Evolutionary conservation across 2,797 vertebrate species (phyloP).

Genomic region (Microcaecilia unicolor): DNA sequence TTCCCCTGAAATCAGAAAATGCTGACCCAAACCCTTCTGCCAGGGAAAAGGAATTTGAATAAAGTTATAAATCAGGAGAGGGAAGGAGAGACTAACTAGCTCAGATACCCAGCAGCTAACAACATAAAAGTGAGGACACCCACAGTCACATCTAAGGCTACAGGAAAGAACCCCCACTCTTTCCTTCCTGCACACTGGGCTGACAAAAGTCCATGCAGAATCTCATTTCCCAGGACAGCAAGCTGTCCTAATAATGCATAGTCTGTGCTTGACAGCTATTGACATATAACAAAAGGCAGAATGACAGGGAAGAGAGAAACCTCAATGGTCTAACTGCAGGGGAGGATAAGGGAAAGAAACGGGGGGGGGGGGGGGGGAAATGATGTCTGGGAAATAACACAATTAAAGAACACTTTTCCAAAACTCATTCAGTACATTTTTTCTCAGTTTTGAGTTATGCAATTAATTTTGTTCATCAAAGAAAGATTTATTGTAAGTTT

Average conservation of each 20-base stretch:
- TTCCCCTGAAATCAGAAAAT: constrained; percentile 4
- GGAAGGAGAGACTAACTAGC: not conserved
- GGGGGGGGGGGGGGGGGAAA: constrained; percentile 11
- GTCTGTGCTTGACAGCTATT: accelerated
- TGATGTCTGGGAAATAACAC: too few species aligned
- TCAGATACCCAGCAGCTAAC: not conserved
- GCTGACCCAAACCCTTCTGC: constrained; percentile 2
- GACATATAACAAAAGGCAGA: not conserved
- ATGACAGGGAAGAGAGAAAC: too few species aligned
- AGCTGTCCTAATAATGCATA: too few species aligned
- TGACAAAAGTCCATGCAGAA: not conserved
- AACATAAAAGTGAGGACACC: too few species aligned
- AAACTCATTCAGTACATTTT: too few species aligned
- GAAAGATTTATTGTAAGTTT: too few species aligned
- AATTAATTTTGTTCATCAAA: too few species aligned
- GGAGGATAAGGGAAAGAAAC: constrained; percentile 17
- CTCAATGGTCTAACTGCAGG: accelerated
- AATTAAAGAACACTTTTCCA: too few species aligned
- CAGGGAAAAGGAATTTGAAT: not conserved
- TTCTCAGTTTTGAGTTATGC: too few species aligned
- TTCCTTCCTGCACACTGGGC: accelerated
- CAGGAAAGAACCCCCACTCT: too few species aligned
- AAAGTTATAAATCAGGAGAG: not conserved
- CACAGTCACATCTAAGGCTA: too few species aligned
- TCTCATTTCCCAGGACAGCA: not conserved